A percentile compares a stretch with the other conserved stretches of the same genome.
Evolutionary conservation across 1,140 invertebrate genomes (phyloP).

Genomic region (Telenomus remus): DNA sequence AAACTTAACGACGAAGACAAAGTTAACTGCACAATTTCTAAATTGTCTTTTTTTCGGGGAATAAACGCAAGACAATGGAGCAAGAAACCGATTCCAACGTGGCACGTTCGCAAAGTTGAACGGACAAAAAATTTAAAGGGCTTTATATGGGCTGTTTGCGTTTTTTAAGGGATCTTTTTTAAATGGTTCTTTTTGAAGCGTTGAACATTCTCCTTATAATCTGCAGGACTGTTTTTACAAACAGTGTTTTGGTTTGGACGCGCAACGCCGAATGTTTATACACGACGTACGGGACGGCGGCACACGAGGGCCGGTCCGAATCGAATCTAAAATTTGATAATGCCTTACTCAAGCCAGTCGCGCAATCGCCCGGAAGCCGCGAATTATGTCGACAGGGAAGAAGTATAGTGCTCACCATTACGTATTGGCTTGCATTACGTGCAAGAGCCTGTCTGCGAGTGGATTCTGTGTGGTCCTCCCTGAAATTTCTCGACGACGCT

Average conservation of each 20-base stretch:
- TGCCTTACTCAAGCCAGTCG: conserved; percentile 68
- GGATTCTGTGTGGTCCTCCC: conserved; percentile 60
- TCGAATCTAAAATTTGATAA: conserved; percentile 74
- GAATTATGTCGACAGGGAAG: conserved; percentile 65
- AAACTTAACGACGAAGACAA: not conserved
- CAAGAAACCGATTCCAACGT: conserved; percentile 4
- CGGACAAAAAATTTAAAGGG: no score
- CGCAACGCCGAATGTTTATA: conserved; percentile 68
- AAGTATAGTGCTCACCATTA: conserved; percentile 51
- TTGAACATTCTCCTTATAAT: conserved; percentile 50
- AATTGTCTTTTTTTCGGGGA: conserved; percentile 4
- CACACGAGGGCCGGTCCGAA: conserved; percentile 62
- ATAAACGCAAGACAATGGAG: conserved; percentile 7
- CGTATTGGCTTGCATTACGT: conserved; percentile 64
- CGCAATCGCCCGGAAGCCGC: conserved; percentile 70
- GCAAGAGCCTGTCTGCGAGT: conserved; percentile 61
- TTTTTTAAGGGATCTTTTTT: conserved; percentile 1
- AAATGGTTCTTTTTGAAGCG: no score
- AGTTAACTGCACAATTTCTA: not conserved
- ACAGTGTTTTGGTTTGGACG: conserved; percentile 42
- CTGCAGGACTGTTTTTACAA: conserved; percentile 43
- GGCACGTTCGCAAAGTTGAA: not conserved
- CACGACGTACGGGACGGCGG: conserved; percentile 43
- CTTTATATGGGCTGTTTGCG: not conserved
- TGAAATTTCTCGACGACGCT: conserved; percentile 45